phyloP scores from a whole-genome alignment of 2,888 invertebrate genomes.

The Capitulum mitella region DNA sequence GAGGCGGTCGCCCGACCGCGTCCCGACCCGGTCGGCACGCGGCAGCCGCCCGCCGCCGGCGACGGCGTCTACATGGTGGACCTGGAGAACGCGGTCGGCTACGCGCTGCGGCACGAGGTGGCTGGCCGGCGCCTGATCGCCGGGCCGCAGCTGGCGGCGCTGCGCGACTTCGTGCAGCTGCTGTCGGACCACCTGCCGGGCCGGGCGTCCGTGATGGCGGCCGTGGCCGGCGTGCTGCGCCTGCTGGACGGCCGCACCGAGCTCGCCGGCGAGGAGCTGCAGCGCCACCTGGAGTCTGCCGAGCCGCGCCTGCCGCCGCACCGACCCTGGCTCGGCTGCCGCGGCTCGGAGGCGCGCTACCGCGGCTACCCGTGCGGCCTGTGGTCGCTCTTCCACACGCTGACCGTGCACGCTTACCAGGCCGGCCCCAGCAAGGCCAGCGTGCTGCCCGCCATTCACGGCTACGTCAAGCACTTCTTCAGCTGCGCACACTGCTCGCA shows the following conservation, averaged over 20 bases:
- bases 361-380: constrained; percentile 90
- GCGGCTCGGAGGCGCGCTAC: constrained; percentile 62
- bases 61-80: constrained; percentile 67
- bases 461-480: constrained; percentile 85
- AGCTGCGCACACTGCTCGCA: constrained; percentile 80
- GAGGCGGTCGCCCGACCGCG: constrained; percentile 35
- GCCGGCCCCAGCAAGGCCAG: constrained; percentile 55
- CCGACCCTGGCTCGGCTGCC: constrained; percentile 66
- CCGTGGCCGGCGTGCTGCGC: constrained; percentile 56
- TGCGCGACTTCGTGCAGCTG: constrained; percentile 64
- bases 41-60: constrained; percentile 37
- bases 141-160: constrained; percentile 62
- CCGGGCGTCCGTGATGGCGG: constrained; percentile 56
- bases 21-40: constrained; percentile 38
- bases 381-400: constrained; percentile 88
- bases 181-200: constrained; percentile 73
- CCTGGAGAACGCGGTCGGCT: constrained; percentile 75
- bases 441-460: constrained; percentile 66
- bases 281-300: constrained; percentile 30
- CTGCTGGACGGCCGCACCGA: constrained; percentile 44
- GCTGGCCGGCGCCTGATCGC: constrained; percentile 59
- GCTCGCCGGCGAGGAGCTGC: constrained; percentile 44
- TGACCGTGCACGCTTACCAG: constrained; percentile 67
- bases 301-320: constrained; percentile 30
- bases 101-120: constrained; percentile 76